Conservation (phyloP, 2,888 invertebrate species). For the Protonemura montana region DNA sequence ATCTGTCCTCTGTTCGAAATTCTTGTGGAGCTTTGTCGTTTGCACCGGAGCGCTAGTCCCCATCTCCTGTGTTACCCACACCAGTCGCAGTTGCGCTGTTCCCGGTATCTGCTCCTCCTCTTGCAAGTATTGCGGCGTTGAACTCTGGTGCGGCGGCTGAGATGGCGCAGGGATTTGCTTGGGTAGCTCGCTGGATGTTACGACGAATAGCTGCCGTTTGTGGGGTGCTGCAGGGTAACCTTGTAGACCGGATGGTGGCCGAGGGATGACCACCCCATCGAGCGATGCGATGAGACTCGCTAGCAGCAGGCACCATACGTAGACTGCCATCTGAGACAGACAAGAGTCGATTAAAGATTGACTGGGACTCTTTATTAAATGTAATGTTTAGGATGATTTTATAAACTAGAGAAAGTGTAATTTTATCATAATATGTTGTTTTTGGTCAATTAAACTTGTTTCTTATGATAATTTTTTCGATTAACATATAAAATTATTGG, state of each 20-base stretch:
- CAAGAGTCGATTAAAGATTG: background rate
- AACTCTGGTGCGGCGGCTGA: slow-evolving; percentile 52
- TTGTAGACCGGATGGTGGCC: slow-evolving; percentile 44
- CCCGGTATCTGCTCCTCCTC: slow-evolving; percentile 46
- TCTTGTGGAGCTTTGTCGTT: slow-evolving; percentile 52
- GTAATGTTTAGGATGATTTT: background rate
- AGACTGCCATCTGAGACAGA: background rate
- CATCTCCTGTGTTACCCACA: slow-evolving; percentile 45
- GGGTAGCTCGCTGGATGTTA: slow-evolving; percentile 59
- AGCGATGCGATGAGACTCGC: background rate
- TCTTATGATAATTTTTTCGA: background rate
- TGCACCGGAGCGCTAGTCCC: background rate
- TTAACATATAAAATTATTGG: background rate
- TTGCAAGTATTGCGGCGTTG: slow-evolving; percentile 48
- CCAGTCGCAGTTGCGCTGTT: slow-evolving; percentile 45
- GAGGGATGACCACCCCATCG: slow-evolving; percentile 47
- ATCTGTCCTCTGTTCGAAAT: slow-evolving; percentile 53
- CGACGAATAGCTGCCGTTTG: slow-evolving; percentile 44
- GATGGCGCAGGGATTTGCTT: slow-evolving; percentile 61
- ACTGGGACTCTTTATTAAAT: background rate
- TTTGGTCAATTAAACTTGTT: background rate
- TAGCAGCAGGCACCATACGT: background rate
- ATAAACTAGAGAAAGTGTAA: background rate
- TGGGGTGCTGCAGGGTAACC: slow-evolving; percentile 12
- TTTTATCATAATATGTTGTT: background rate